Conservation (phyloP, 2,113 vertebrate species). For the Hydrolagus affinis region DNA sequence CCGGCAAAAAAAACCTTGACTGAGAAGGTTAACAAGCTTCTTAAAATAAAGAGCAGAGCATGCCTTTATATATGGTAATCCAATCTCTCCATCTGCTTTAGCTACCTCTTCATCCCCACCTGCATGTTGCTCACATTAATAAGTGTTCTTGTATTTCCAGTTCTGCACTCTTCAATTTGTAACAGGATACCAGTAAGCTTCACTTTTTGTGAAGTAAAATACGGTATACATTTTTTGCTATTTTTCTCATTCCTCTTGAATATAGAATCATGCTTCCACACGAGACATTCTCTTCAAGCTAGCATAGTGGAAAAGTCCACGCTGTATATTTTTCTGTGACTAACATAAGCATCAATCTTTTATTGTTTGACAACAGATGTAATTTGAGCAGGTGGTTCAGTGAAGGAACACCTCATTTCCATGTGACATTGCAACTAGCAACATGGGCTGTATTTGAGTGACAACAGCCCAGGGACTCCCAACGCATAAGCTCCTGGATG, state of each 20-base stretch:
- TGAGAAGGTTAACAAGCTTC: slow-evolving; percentile 59
- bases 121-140: not conserved
- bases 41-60: slow-evolving; percentile 60
- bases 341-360: not conserved
- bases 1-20: slow-evolving; percentile 49
- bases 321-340: not conserved
- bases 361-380: not conserved
- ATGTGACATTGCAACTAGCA: not conserved
- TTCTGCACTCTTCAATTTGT: not conserved
- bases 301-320: not conserved
- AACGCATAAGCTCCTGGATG: not conserved
- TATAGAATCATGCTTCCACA: too few relatives aligned
- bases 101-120: slow-evolving; percentile 32
- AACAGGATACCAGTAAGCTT: not conserved
- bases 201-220: not conserved
- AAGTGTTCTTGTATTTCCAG: not conserved
- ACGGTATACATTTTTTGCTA: not conserved
- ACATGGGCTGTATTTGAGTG: not conserved
- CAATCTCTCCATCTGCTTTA: slow-evolving; percentile 47
- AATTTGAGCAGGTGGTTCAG: slow-evolving; percentile 14
- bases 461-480: not conserved
- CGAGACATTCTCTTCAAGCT: not conserved
- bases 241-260: not conserved
- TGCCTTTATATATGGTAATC: slow-evolving; percentile 44
- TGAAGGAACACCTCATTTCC: not conserved